Conservation (phyloP, 2,797 vertebrate species). For the Sebastes variabilis region DNA sequence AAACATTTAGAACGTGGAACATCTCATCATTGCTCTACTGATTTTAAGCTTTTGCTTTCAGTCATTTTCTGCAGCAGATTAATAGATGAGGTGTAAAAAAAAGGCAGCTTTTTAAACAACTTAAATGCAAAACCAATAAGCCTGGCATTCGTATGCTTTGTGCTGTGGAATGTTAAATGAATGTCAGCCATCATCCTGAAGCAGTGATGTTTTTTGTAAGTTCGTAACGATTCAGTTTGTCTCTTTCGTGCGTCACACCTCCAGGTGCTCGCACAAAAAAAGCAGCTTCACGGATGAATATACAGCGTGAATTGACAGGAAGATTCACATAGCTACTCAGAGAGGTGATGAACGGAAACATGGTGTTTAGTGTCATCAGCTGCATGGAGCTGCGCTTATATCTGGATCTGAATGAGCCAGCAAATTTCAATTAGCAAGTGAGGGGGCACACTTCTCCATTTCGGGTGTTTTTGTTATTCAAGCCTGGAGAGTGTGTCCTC, state of each 20-base stretch:
- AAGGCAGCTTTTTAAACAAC: slow-evolving; percentile 13
- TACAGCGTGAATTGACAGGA: slow-evolving; percentile 38
- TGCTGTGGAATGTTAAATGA: slow-evolving; percentile 1
- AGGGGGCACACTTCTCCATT: slow-evolving; percentile 30
- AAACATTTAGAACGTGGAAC: neutral
- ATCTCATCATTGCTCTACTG: neutral
- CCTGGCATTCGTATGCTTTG: neutral
- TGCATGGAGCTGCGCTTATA: slow-evolving; percentile 34
- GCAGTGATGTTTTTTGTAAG: neutral
- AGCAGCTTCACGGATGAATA: slow-evolving; percentile 42
- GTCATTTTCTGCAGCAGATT: neutral
- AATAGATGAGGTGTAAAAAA: slow-evolving; percentile 6
- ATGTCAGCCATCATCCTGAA: slow-evolving; percentile 17
- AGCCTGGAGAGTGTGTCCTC: slow-evolving; percentile 32
- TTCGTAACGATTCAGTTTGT: slow-evolving; percentile 4
- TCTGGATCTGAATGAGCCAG: slow-evolving; percentile 43
- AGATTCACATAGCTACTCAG: slow-evolving; percentile 14
- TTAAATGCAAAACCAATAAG: neutral
- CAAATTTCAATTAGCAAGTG: slow-evolving; percentile 42
- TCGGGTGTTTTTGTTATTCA: slow-evolving; percentile 39
- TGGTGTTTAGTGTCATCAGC: slow-evolving; percentile 25
- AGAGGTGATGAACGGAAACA: slow-evolving; percentile 45
- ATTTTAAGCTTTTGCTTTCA: slow-evolving; percentile 12
- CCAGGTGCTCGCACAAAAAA: slow-evolving; percentile 72
- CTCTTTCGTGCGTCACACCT: slow-evolving; percentile 23